Base-by-base conservation (phyloP, 2,888 invertebrate species). In the Drosophila longiperda region DNA sequence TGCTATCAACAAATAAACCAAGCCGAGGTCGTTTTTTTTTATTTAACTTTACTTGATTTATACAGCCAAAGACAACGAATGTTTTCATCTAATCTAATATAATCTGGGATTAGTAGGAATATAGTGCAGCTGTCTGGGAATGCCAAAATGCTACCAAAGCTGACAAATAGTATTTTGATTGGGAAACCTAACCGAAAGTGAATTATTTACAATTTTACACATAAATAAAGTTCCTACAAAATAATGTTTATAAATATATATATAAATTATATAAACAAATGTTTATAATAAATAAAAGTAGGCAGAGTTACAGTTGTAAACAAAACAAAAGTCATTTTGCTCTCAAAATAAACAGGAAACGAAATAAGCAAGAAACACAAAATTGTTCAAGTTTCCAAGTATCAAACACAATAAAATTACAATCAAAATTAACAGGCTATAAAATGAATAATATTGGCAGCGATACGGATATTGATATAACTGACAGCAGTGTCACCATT, bases 1-100 rank as follows among this genome's bases (percentile, higher is more conserved):
- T 83, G 66, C 66, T 72, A 74, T 53, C 79, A 73, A 79, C 81
- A 81, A 81, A 83, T 80, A 66, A 59, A 34, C 29, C 23, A 53
- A 50, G 17, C 23, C 36, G 33, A 54, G 52, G 48, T 38, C 23
- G n/a, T 55, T 61, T 52, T 45, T 53, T 52, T 52, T 53, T 59
- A 49, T 54, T 61, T 49, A 38, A 55, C 52, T 50, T 42, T 29
- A 32, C 50, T 42, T 67, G 42, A 78, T 78, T 73, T 78, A 78
- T 68, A 32, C 54, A 54, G 12, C 9, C 11, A 53, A 68, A 66
- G 75, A 73, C 75, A 78, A 61, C 33, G 40, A 38, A n/a, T 67
- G 48, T 36, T 26, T 26, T 26, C 2, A 26, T 26, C 26, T 26
- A 26, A 26, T 26, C 26, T 29, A 6, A 29, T 29, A 4, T 29